Evolutionary conservation across 2,797 vertebrate genomes (phyloP).

Genomic region (Vultur gryphus): DNA sequence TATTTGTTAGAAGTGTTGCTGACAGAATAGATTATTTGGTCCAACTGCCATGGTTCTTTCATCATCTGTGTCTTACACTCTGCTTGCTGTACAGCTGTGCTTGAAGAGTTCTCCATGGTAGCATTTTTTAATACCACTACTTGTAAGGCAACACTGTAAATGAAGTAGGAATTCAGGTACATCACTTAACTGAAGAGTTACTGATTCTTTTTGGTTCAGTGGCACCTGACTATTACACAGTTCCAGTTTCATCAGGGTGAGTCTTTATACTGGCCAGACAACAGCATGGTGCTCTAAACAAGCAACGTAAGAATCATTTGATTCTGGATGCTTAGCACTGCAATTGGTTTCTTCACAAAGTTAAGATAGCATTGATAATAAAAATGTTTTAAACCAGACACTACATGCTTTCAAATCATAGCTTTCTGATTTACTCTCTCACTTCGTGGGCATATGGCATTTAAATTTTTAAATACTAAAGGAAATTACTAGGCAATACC

Average conservation of each 20-base stretch:
- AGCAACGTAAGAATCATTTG: fast-evolving
- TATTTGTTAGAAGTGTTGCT: neutral
- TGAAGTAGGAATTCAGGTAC: neutral
- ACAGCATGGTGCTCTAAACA: neutral
- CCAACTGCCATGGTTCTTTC: neutral
- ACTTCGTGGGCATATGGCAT: neutral
- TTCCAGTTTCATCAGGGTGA: neutral
- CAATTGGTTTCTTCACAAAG: neutral
- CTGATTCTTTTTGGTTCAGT: neutral
- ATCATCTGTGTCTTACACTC: neutral
- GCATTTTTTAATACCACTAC: neutral
- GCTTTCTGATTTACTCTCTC: neutral
- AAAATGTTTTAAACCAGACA: neutral
- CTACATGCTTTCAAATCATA: neutral
- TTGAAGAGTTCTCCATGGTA: neutral
- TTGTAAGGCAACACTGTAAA: neutral
- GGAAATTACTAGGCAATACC: neutral
- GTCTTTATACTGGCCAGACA: neutral
- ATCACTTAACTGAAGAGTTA: neutral
- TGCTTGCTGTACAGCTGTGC: neutral
- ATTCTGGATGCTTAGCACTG: neutral
- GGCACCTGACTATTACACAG: neutral
- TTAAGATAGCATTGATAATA: neutral
- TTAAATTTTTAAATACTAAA: neutral
- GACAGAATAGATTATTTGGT: neutral